phyloP scores from a whole-genome alignment of 2,113 vertebrate genomes.

The Fulmarus glacialis region DNA sequence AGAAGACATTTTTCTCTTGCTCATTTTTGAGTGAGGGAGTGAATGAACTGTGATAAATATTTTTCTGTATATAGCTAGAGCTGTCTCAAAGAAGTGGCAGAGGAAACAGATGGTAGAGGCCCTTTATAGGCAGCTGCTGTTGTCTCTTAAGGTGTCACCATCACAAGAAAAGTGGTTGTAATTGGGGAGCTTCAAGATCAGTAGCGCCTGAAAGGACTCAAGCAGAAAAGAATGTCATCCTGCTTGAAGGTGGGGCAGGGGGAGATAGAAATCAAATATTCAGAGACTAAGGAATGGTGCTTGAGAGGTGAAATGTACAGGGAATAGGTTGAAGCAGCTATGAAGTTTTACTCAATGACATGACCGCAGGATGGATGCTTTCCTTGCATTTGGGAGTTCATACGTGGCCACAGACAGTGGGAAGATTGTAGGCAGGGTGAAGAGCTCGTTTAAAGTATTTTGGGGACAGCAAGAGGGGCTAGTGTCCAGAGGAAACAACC shows the following conservation, averaged over 20 bases:
- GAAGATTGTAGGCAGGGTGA: background rate
- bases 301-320: background rate
- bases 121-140: constrained; percentile 63
- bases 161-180: constrained; percentile 45
- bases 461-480: background rate
- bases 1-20: constrained; percentile 24
- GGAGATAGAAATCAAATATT: background rate
- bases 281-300: background rate
- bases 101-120: constrained; percentile 61
- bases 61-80: constrained; percentile 42
- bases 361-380: background rate
- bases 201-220: background rate
- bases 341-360: background rate
- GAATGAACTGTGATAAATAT: constrained; percentile 64
- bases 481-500: background rate
- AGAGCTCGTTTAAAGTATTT: background rate
- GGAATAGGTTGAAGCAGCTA: background rate
- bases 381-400: background rate
- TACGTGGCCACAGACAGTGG: background rate
- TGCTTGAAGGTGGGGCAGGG: background rate
- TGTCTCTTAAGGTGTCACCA: constrained; percentile 64
- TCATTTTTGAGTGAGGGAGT: constrained; percentile 52
- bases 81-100: constrained; percentile 45
- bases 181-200: constrained; percentile 51
- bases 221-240: constrained; percentile 30